phyloP scores from a whole-genome alignment of 1,140 invertebrate genomes.

The Pseudachorutes palmiensis region DNA sequence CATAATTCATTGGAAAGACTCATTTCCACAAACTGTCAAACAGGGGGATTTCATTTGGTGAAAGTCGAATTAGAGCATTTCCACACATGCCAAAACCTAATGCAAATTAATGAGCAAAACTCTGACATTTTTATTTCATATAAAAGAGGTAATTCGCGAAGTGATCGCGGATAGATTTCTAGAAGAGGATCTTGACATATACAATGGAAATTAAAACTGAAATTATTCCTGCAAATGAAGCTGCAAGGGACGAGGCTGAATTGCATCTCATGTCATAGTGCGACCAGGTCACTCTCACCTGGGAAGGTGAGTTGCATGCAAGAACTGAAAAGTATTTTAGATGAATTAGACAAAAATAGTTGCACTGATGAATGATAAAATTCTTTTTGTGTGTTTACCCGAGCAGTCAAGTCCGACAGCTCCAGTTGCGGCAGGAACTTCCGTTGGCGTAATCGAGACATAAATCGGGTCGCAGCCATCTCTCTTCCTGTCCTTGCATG shows the following conservation, averaged over 20 bases:
- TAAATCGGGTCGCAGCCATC: constrained; percentile 26
- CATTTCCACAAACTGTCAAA: not conserved
- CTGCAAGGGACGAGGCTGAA: not conserved
- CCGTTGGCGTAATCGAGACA: constrained; percentile 26
- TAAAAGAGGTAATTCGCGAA: too few species aligned
- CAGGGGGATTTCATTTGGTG: too few species aligned
- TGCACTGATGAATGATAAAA: too few species aligned
- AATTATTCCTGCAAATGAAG: too few species aligned
- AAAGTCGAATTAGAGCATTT: not conserved
- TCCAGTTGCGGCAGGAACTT: not conserved
- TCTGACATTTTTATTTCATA: too few species aligned
- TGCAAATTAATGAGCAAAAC: not conserved
- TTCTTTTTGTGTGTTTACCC: constrained; percentile 16
- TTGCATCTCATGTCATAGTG: constrained; percentile 33
- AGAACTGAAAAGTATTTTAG: constrained; percentile 10
- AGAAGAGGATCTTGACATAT: too few species aligned
- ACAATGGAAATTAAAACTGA: not conserved
- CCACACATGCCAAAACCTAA: not conserved
- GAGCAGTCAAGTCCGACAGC: constrained; percentile 14
- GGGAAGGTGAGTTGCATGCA: constrained; percentile 15
- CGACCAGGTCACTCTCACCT: constrained; percentile 29
- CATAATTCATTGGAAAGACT: not conserved
- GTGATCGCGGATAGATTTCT: too few species aligned
- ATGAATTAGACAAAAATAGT: too few species aligned
- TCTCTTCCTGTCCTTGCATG: constrained; percentile 29